Evolutionary conservation across 2,888 invertebrate genomes (phyloP).

Genomic region (Heliconius ismenius): DNA sequence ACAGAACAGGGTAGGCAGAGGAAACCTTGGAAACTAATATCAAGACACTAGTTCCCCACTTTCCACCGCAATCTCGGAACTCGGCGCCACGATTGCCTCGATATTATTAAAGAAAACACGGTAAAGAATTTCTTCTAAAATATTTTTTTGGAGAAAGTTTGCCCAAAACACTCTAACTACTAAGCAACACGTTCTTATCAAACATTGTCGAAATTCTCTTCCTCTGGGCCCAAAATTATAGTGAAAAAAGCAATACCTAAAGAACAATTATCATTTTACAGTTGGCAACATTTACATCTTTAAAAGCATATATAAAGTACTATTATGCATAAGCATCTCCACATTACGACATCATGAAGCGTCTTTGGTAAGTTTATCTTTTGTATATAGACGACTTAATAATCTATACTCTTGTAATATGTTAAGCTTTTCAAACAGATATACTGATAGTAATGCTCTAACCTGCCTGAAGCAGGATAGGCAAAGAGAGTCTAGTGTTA

Average conservation of each 20-base stretch:
- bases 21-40: too few species aligned
- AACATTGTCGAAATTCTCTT: neutral
- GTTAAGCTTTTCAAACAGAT: neutral
- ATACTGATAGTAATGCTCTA: neutral
- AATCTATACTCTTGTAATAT: neutral
- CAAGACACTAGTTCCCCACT: too few species aligned
- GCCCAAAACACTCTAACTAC: neutral
- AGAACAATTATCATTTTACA: neutral
- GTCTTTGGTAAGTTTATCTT: conserved; percentile 1
- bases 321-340: too few species aligned
- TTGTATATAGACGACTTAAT: neutral
- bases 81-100: too few species aligned
- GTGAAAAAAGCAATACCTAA: neutral
- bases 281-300: conserved; percentile 1
- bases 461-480: too few species aligned
- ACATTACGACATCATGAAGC: conserved; percentile 9
- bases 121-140: too few species aligned
- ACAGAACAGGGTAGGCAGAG: too few species aligned
- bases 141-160: too few species aligned
- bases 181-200: neutral
- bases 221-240: neutral
- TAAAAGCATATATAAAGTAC: conserved; percentile 12
- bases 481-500: too few species aligned
- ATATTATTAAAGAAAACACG: too few species aligned
- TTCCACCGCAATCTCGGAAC: too few species aligned